Conservation (phyloP, 2,888 invertebrate genomes). For the Gymnosoma rotundatum region DNA sequence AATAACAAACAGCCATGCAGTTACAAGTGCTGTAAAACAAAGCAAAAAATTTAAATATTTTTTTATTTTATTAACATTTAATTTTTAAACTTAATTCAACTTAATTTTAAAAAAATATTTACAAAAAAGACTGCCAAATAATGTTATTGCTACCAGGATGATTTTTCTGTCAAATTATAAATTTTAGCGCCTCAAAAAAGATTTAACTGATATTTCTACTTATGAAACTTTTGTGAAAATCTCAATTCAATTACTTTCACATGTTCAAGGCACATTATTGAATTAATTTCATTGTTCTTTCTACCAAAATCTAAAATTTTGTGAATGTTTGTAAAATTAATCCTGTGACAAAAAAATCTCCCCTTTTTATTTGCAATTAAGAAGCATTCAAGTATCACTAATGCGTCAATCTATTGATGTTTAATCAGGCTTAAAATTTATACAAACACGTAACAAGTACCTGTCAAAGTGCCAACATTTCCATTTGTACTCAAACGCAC, state of each 20-base stretch:
- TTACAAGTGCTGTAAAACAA: no score
- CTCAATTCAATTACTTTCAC: neutral
- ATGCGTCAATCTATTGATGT: slow-evolving; percentile 67
- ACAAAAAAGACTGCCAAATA: no score
- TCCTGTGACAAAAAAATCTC: neutral
- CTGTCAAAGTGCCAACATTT: slow-evolving; percentile 69
- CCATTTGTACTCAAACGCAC: slow-evolving; percentile 1
- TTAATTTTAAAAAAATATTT: no score
- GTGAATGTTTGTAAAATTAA: slow-evolving; percentile 2
- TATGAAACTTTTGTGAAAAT: neutral
- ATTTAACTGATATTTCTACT: no score
- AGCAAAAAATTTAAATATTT: no score
- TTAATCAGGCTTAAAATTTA: slow-evolving; percentile 59
- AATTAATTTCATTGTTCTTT: neutral
- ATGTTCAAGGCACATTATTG: neutral
- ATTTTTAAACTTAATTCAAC: no score
- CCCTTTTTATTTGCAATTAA: slow-evolving; percentile 43
- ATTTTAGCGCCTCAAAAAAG: no score
- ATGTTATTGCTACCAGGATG: no score
- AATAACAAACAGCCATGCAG: no score
- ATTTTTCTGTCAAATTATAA: no score
- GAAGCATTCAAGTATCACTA: slow-evolving; percentile 66
- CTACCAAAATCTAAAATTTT: neutral
- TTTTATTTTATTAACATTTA: no score
- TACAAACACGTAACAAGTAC: slow-evolving; percentile 53